Evolutionary conservation across 2,113 vertebrate genomes (phyloP).

Genomic region (Himantopus leucocephalus): DNA sequence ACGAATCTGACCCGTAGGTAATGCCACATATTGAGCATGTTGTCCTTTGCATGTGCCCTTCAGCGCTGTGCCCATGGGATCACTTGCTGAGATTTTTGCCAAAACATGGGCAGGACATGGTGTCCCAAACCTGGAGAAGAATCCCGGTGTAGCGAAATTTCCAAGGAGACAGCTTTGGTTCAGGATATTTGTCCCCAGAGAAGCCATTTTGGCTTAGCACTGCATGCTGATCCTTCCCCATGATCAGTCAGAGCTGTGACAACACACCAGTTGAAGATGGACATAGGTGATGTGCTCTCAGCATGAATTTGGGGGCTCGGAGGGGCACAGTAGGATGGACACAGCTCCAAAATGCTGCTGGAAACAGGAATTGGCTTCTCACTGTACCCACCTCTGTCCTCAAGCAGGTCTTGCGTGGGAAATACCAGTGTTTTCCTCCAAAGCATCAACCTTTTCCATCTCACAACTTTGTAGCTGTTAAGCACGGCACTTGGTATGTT

Average conservation of each 20-base stretch:
- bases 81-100: not conserved
- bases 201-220: not conserved
- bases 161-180: not conserved
- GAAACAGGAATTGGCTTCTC: not conserved
- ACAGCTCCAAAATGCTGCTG: not conserved
- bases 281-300: not conserved
- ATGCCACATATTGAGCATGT: not conserved
- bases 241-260: not conserved
- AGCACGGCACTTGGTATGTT: not conserved
- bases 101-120: not conserved
- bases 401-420: not conserved
- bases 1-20: not conserved
- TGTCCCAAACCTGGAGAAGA: not conserved
- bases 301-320: not conserved
- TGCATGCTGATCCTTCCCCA: not conserved
- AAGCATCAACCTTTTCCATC: not conserved
- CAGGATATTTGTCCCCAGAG: not conserved
- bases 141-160: not conserved
- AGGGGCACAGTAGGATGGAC: fast-evolving
- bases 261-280: not conserved
- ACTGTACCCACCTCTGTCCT: not conserved
- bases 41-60: not conserved
- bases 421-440: not conserved
- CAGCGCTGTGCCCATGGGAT: not conserved
- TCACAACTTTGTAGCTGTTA: not conserved